Evolutionary conservation across 2,888 invertebrate species (phyloP), one percentile per base, ranked within the genome.

Genomic region (Tipula helvola): DNA sequence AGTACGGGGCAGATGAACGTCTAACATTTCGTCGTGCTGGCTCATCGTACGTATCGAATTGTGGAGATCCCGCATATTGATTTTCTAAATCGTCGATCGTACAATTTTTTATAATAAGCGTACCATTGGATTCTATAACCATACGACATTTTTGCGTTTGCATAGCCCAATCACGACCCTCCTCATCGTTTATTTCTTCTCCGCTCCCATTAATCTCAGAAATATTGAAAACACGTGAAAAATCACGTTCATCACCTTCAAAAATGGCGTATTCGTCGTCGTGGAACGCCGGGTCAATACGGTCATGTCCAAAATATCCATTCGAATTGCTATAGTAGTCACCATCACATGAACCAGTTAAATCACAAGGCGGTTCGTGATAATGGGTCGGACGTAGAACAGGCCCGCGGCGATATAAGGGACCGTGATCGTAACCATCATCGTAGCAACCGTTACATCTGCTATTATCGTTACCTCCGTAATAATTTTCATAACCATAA

Each of bases 341-440:
- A 28, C 84, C 57, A 16, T 84, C 18, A 86, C 88, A 88, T 3
- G 87, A 87, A 13, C 88, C 88, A 4, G 86, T 86, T 13, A 88
- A 41, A 83, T 88, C 87, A 42, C 88, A 88, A 8, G 88, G 88
- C 2, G 88, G 87, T 85, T 88, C 87, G 42, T 88, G 88, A 83
- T 88, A 87, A 12, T 86, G 86, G 13, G 83, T 87, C 39, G 88
- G 88, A 83, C 86, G 44, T n/a, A 88, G 85, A 1, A 88, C 88
- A 5, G 88, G 88, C 12, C 88, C 88, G 16, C 87, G 86, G 28
- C 88, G 86, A 39, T 88, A 88, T 39, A 87, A 39, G 12, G 87
- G 88, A 0, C 88, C 88, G 42, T 86, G 83, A 3, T 88, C 86
- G n/a, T 88, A 88, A 5, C 87, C 87, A 71, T 88, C 87, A 84